Conservation (phyloP, 2,113 vertebrate genomes). For the Oreocharis arfaki region DNA sequence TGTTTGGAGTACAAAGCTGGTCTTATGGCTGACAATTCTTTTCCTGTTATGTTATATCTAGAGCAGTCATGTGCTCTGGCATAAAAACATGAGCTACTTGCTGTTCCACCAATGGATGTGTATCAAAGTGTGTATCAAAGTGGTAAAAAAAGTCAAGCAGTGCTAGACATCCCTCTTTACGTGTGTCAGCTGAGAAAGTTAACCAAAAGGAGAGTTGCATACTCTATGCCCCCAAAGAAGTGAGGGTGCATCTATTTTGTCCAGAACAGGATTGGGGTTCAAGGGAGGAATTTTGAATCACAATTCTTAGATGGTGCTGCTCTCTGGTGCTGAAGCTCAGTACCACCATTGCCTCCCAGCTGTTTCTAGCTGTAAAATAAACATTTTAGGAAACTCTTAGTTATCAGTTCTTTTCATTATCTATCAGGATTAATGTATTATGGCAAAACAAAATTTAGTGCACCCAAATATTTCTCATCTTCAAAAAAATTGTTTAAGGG, state of each 20-base stretch:
- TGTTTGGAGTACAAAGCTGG: neutral
- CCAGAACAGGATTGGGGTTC: neutral
- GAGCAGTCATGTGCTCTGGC: neutral
- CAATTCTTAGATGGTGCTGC: slow-evolving; percentile 53
- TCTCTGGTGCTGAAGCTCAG: slow-evolving; percentile 60
- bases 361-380: neutral
- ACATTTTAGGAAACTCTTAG: neutral
- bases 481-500: neutral
- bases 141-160: fast-evolving
- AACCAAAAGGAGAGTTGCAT: neutral
- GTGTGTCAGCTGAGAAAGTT: neutral
- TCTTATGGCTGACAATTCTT: neutral
- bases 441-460: neutral
- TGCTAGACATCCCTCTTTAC: neutral
- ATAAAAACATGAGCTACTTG: neutral
- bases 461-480: neutral
- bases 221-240: neutral
- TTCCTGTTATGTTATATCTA: neutral
- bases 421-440: neutral
- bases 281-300: neutral
- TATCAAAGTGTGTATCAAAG: neutral
- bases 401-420: neutral
- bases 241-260: neutral
- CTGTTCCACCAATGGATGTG: neutral
- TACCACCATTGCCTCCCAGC: neutral